Percentiles rank a stretch among this genome's conserved stretches.
Conservation (phyloP, 2,797 vertebrate species). For the Dryobates pubescens region DNA sequence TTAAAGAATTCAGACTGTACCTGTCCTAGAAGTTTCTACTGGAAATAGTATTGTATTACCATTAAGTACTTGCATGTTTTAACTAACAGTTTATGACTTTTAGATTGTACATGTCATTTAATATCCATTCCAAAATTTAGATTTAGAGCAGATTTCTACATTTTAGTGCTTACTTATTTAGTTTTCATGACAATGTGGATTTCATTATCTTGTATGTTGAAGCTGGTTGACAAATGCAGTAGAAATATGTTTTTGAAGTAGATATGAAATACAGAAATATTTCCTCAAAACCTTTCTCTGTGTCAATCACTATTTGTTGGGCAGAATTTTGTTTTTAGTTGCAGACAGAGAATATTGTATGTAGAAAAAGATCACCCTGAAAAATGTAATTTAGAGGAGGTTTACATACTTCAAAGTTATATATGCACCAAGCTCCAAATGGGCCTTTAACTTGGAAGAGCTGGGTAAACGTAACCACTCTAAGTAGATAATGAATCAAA, state of each 20-base stretch:
- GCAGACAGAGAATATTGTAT: conserved; percentile 33
- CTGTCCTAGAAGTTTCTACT: background rate
- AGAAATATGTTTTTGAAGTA: conserved; percentile 55
- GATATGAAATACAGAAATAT: conserved; percentile 23
- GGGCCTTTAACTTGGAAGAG: conserved; percentile 41
- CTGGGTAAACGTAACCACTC: conserved; percentile 29
- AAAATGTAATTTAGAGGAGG: conserved; percentile 51
- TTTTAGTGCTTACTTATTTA: conserved; percentile 50
- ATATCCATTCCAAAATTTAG: conserved; percentile 34
- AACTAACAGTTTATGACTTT: conserved; percentile 21
- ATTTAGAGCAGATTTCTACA: conserved; percentile 50
- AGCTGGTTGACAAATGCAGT: conserved; percentile 34
- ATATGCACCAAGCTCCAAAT: background rate
- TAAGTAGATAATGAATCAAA: conserved; percentile 36
- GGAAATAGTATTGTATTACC: background rate
- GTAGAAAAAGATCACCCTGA: conserved; percentile 36
- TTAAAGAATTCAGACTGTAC: background rate
- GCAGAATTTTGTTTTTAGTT: conserved; percentile 49
- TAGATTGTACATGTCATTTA: conserved; percentile 14
- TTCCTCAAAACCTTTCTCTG: background rate
- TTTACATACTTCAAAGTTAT: conserved; percentile 22
- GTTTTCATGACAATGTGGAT: conserved; percentile 49
- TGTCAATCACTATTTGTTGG: conserved; percentile 18
- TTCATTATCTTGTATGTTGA: conserved; percentile 50
- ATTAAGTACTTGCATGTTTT: conserved; percentile 12